Percentiles rank a stretch among this genome's conserved stretches.
Evolutionary conservation across 2,797 vertebrate genomes (phyloP).

Genomic region (Tapera naevia): DNA sequence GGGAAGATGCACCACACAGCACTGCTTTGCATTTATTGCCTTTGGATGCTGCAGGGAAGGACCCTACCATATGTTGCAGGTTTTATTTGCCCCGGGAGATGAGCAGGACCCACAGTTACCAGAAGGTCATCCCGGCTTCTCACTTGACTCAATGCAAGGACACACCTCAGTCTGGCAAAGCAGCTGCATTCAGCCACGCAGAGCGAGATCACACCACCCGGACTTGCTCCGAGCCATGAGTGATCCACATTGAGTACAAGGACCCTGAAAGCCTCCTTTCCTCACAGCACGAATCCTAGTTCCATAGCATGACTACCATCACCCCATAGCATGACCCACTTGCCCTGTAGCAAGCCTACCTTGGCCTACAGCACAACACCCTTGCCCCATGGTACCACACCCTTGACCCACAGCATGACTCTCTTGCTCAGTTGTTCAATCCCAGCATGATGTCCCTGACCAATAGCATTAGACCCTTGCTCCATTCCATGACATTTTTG

Average conservation of each 20-base stretch:
- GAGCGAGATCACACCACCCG: neutral
- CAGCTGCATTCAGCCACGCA: fast-evolving
- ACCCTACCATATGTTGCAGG: neutral
- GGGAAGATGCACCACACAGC: fast-evolving
- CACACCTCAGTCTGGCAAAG: neutral
- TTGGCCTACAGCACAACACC: neutral
- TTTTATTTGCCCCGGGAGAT: neutral
- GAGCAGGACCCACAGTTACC: neutral
- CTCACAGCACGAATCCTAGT: neutral
- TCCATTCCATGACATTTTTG: neutral
- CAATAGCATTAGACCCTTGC: neutral
- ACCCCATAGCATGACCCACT: too few species aligned
- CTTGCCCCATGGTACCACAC: too few species aligned
- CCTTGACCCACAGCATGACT: too few species aligned
- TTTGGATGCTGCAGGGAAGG: neutral
- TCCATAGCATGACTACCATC: neutral
- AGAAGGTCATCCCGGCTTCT: neutral
- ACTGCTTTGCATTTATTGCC: neutral
- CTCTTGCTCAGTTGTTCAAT: too few species aligned
- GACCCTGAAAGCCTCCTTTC: neutral
- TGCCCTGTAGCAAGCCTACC: too few species aligned
- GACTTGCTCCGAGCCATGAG: fast-evolving
- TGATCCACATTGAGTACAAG: neutral
- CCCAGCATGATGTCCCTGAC: neutral
- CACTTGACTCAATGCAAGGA: neutral